Evolutionary conservation across 2,888 invertebrate genomes (phyloP).

Genomic region (Pristionchus fissidentatus): DNA sequence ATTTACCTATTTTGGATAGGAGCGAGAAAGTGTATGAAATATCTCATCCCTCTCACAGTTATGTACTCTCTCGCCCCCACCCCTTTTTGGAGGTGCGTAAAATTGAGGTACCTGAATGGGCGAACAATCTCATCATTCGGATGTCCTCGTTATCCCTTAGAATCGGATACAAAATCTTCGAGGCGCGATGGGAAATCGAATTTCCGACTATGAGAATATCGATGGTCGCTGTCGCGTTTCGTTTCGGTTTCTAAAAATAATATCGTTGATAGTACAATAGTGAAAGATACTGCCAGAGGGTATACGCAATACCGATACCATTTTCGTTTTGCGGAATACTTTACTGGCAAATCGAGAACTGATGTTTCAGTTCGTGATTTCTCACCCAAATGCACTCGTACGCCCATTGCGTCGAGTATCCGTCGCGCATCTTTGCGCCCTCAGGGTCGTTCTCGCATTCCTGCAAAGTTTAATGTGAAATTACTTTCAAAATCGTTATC

Average conservation of each 20-base stretch:
- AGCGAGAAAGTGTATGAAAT: not conserved
- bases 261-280: not conserved
- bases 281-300: not conserved
- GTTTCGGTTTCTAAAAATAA: not conserved
- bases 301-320: too few relatives aligned
- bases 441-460: not conserved
- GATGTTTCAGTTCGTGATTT: not conserved
- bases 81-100: too few relatives aligned
- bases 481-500: not conserved
- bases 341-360: not conserved
- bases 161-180: not conserved
- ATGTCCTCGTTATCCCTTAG: not conserved
- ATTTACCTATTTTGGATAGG: too few relatives aligned
- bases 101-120: not conserved
- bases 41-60: not conserved
- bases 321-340: too few relatives aligned
- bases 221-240: not conserved
- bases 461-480: not conserved
- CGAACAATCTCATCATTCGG: not conserved
- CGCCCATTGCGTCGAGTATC: not conserved
- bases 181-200: not conserved
- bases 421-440: not conserved
- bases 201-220: not conserved
- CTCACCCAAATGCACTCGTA: slow-evolving; percentile 5
- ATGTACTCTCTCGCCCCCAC: too few relatives aligned